Conservation (phyloP, 2,888 invertebrate species). For the Limnephilus rhombicus region DNA sequence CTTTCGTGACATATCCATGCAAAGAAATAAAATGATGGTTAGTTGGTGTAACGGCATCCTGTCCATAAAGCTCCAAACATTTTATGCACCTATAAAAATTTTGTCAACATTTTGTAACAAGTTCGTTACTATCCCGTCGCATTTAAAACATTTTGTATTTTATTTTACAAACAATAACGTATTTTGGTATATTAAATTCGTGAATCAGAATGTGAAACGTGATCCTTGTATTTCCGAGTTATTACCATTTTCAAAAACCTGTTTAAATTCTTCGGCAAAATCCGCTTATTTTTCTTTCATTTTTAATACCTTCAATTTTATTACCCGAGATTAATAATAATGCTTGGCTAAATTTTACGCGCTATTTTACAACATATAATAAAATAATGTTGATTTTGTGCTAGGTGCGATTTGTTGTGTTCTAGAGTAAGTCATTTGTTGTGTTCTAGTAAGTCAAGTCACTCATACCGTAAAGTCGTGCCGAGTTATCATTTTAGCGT, state of each 20-base stretch:
- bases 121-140: not conserved
- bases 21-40: not conserved
- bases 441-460: not conserved
- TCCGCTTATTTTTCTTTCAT: not conserved
- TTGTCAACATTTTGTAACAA: not conserved
- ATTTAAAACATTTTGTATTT: not conserved
- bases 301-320: not conserved
- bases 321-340: not conserved
- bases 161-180: not conserved
- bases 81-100: not conserved
- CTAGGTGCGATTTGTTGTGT: not conserved
- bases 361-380: not conserved
- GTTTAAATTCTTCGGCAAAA: not conserved
- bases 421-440: not conserved
- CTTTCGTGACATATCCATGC: not conserved
- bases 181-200: not conserved
- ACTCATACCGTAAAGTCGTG: not conserved
- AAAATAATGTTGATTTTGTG: not conserved
- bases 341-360: not conserved
- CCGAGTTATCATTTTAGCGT: slow-evolving; percentile 9
- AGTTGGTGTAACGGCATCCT: not conserved
- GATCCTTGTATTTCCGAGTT: not conserved
- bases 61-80: too few species aligned
- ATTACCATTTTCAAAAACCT: not conserved
- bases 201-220: not conserved